Percentiles rank a stretch among this genome's conserved stretches.
Conservation (phyloP, 2,888 invertebrate genomes). For the Augiades crinisus region DNA sequence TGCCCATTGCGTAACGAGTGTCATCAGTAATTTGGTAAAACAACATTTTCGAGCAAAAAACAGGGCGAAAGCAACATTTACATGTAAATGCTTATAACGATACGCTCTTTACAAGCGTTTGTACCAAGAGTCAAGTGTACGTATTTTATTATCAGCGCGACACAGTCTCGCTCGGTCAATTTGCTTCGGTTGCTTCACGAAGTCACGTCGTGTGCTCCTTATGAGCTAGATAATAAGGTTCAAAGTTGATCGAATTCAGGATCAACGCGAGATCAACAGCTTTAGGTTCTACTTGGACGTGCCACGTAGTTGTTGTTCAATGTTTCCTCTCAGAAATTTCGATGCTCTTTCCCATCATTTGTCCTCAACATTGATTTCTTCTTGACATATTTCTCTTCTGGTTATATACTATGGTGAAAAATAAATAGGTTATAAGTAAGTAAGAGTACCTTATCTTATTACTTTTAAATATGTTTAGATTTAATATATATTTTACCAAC, state of each 20-base stretch:
- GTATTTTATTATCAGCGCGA: slow-evolving; percentile 32
- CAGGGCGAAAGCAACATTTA: slow-evolving; percentile 4
- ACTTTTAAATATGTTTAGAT: no score
- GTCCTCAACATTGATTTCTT: not conserved
- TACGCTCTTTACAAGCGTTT: slow-evolving; percentile 11
- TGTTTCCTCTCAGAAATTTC: slow-evolving; percentile 5
- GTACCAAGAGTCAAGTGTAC: slow-evolving; percentile 17
- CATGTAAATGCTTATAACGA: slow-evolving; percentile 16
- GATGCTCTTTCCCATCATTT: slow-evolving; percentile 8
- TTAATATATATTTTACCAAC: no score
- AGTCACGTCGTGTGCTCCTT: not conserved
- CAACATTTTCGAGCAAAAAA: slow-evolving; percentile 15
- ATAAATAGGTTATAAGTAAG: no score
- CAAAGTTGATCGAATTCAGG: not conserved
- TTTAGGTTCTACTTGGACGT: slow-evolving; percentile 4
- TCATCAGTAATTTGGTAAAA: slow-evolving; percentile 18
- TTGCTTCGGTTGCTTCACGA: slow-evolving; percentile 23
- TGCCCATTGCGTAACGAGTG: slow-evolving; percentile 6
- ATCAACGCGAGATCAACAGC: slow-evolving; percentile 5
- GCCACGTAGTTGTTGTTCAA: slow-evolving; percentile 16
- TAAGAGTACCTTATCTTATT: no score
- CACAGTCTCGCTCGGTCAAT: slow-evolving; percentile 35
- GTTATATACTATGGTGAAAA: no score
- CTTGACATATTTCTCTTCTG: not conserved
- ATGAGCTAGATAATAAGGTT: not conserved